These are phyloP conservation scores for Aporophyla nigra DNA, from an alignment of 2,888 invertebrate genomes.

Conservation along the genomic window DNA sequence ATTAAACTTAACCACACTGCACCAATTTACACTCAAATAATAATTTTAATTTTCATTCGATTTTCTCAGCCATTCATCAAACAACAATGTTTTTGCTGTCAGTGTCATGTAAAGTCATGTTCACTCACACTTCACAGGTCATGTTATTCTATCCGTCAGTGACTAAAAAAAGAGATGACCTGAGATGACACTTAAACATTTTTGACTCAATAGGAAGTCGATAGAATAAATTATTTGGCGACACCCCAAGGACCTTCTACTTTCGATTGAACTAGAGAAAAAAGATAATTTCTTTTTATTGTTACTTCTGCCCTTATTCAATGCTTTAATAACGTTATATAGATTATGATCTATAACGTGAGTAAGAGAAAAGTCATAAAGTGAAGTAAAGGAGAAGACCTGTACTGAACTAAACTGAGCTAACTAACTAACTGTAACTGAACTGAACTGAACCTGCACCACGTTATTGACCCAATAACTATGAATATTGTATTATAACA, in stretches of 20 bases:
- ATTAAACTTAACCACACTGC: background rate
- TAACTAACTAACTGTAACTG: too few species aligned
- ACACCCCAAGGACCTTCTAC: background rate
- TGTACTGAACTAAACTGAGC: too few species aligned
- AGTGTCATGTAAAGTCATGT: too few species aligned
- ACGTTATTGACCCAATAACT: background rate
- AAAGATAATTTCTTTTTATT: background rate
- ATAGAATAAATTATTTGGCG: background rate
- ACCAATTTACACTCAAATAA: constrained; percentile 2
- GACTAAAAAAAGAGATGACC: constrained; percentile 7
- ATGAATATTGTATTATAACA: too few species aligned
- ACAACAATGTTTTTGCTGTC: constrained; percentile 9
- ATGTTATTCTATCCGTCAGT: background rate
- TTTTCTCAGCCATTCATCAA: constrained; percentile 10
- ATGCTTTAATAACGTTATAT: background rate
- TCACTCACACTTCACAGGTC: too few species aligned
- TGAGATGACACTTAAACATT: too few species aligned
- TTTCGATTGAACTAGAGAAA: background rate
- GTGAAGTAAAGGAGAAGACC: background rate
- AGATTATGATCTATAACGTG: background rate
- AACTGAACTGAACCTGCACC: too few species aligned
- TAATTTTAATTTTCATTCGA: background rate
- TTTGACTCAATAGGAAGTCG: background rate
- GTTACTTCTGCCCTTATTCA: background rate
- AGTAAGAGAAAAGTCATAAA: background rate